Evolutionary conservation across 2,113 vertebrate species (phyloP), one percentile per base, ranked within the genome.

Genomic region (Guaruba guarouba): DNA sequence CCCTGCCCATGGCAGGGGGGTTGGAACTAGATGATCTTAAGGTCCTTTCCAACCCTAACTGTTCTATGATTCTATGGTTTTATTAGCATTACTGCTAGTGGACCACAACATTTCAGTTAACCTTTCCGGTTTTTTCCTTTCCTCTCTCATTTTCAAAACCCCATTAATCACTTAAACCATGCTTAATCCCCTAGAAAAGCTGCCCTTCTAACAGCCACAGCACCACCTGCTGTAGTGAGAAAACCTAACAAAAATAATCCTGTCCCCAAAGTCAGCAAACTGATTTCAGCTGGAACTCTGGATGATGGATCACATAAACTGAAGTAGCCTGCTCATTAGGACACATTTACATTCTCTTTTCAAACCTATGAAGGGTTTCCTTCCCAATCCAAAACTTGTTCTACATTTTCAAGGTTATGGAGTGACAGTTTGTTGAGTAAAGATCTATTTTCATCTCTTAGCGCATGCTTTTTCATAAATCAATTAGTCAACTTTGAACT

Each of bases 391-490:
- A 17, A 71, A 41, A 13, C 5, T 29, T 67, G 10, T 31, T 82
- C 33, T 31, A 15, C 31, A 24, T 86, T 96, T 76, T 86, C 88
- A 96, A 96, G 92, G 92, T 93, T 77, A 92, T 22, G n/a, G 12
- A 80, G 54, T 27, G 43, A 27, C 44, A 78, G 35, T 43, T 44
- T 66, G 57, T 35, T 78, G 64, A 93, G 19, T 33, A 37, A 79
- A 87, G 20, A 73, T 57, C 74, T 76, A n/a, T 35, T 76, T 92
- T 82, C 51, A 51, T 61, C 67, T 18, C 76, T 77, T 3, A 78
- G 43, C 4, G 7, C 29, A 28, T 37, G 62, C 27, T 78, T 90
- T 88, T 69, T 92, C 82, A 90, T 90, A 96, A 95, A 95, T 94
- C 89, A 93, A 74, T 90, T 8, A 0, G 46, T 69, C 70, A 81